These are phyloP conservation scores for Onychomys torridus DNA, from an alignment of 2,797 vertebrate genomes.

Conservation along the genomic window DNA sequence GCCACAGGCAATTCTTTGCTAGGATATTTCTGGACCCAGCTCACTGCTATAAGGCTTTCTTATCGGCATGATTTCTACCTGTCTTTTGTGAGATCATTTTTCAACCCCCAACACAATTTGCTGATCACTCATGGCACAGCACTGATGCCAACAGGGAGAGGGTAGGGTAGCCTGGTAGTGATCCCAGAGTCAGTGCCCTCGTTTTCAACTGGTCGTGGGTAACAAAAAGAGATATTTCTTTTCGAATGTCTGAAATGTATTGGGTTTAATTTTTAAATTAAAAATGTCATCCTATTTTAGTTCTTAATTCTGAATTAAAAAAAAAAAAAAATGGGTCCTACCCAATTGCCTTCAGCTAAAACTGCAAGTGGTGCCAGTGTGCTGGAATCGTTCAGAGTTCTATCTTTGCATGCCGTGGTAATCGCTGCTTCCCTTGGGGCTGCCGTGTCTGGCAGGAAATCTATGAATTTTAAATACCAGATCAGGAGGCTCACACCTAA, in stretches of 20 bases:
- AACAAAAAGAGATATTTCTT: not conserved
- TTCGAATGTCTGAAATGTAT: not conserved
- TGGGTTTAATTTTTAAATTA: slow-evolving; percentile 13
- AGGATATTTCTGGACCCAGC: not conserved
- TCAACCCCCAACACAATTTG: no score
- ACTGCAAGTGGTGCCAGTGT: slow-evolving; percentile 23
- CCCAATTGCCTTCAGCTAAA: slow-evolving; percentile 37
- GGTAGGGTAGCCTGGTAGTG: fast-evolving
- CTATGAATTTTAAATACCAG: slow-evolving; percentile 67
- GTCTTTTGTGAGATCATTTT: not conserved
- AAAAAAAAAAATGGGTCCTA: not conserved
- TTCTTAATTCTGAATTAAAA: slow-evolving; percentile 10
- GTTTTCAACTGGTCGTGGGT: not conserved
- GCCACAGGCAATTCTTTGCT: fast-evolving
- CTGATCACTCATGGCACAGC: not conserved
- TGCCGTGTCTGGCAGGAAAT: slow-evolving; percentile 68
- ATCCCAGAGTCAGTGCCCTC: not conserved
- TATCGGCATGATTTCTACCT: not conserved
- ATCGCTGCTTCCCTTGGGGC: slow-evolving; percentile 69
- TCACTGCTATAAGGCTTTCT: not conserved
- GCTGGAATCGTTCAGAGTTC: slow-evolving; percentile 62
- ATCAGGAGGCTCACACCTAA: slow-evolving; percentile 25
- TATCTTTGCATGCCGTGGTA: slow-evolving; percentile 67
- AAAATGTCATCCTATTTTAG: slow-evolving; percentile 17
- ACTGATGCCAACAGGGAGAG: no score